Conservation (phyloP, 2,113 vertebrate species). For the Heloderma charlesbogerti region DNA sequence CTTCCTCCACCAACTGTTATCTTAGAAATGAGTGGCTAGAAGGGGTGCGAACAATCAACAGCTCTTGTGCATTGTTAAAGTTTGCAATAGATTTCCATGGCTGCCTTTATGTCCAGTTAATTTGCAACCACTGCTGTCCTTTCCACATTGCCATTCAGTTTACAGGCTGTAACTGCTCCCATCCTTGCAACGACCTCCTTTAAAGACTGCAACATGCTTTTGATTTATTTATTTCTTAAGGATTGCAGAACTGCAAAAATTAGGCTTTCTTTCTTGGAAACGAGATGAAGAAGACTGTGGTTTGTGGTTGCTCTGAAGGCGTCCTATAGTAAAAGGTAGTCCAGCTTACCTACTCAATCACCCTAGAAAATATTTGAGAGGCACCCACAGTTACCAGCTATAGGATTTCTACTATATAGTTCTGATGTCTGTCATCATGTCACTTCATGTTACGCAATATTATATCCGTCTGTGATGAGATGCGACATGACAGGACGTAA, state of each 20-base stretch:
- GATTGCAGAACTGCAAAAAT: slow-evolving; percentile 22
- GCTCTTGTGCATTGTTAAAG: slow-evolving; percentile 71
- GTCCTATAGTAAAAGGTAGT: background rate
- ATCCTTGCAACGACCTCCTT: slow-evolving; percentile 49
- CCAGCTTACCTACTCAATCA: background rate
- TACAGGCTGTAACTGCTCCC: slow-evolving; percentile 50
- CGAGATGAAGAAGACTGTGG: slow-evolving; percentile 24
- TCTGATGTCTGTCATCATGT: slow-evolving; percentile 73
- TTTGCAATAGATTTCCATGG: slow-evolving; percentile 66
- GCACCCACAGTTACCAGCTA: slow-evolving; percentile 44
- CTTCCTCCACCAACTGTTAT: slow-evolving; percentile 65
- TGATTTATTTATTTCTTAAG: slow-evolving; percentile 28
- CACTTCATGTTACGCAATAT: slow-evolving; percentile 75
- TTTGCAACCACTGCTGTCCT: slow-evolving; percentile 66
- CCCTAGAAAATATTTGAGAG: slow-evolving; percentile 50
- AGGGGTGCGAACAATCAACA: slow-evolving; percentile 55
- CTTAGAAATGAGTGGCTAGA: slow-evolving; percentile 70
- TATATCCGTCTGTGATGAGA: slow-evolving; percentile 74
- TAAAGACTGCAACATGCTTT: slow-evolving; percentile 59
- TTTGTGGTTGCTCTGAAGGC: slow-evolving; percentile 25
- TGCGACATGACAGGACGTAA: slow-evolving; percentile 78
- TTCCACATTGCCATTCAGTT: slow-evolving; percentile 58
- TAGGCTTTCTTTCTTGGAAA: slow-evolving; percentile 30
- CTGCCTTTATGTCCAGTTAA: slow-evolving; percentile 67
- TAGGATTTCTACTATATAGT: slow-evolving; percentile 57